Base-by-base conservation (phyloP, 1,140 invertebrate species). In the Bombus affinis region DNA sequence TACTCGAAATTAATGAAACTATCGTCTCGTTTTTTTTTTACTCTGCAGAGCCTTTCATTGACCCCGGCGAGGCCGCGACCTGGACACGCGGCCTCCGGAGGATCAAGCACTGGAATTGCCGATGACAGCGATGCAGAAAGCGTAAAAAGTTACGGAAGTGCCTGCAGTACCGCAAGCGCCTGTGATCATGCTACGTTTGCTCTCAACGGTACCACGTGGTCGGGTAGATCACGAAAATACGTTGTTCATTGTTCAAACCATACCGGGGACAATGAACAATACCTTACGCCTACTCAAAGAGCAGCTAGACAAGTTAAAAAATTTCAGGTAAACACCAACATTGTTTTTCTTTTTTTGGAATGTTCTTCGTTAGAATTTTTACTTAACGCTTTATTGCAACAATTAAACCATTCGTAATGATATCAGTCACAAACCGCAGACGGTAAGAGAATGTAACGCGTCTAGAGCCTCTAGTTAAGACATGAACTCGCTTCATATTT, bases 251-350 rank as follows among this genome's bases (percentile, higher is more conserved):
- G 98, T 92, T 97, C 97, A 25, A 96, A 97, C 87, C 96, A 97
- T 93, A 96, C 96, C n/a, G 96, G 96, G 0, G 96, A 97, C 59
- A 96, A 96, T 78, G 97, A 98, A 73, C 97, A 98, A 91, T 98
- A 98, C 93, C 95, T 98, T 42, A 98, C 98, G 65, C 98, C 98
- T 6, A 98, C 98, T 2, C 98, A 98, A 92, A 95, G 98, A 86
- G 97, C 97, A 13, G 97, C 97, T 90, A 96, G 96, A 88, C 97
- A 98, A 94, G 97, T 98, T 35, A 96, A 97, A 73, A 96, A 97
- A 77, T 94, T 96, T 57, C 96, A 96, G 93, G 96, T 96, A 89
- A 93, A 78, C 70, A 4, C n/a, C 1, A 37, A 35, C 28, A 28
- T 78, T 39, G 8, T 83, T 81, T 62, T 42, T 39, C 5, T 39